Evolutionary conservation across 2,797 vertebrate species (phyloP).

Genomic region (Anabacerthia variegaticeps): DNA sequence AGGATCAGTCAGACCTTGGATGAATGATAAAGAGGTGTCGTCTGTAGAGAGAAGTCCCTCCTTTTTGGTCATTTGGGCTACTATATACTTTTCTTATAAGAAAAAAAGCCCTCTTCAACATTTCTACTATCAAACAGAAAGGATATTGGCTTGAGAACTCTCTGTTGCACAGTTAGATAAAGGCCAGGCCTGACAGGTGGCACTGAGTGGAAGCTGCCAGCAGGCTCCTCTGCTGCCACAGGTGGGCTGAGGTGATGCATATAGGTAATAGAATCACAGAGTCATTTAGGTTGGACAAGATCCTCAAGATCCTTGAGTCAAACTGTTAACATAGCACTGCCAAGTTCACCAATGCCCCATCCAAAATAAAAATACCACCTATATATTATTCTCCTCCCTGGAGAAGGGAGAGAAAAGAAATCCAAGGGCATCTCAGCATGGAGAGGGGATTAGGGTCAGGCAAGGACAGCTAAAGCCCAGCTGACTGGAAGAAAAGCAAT

Average conservation of each 20-base stretch:
- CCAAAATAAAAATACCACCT: not conserved
- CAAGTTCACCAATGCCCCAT: not conserved
- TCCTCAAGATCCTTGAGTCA: not conserved
- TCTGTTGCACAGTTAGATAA: not conserved
- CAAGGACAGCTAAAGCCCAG: not conserved
- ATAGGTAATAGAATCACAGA: not conserved
- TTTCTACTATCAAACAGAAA: not conserved
- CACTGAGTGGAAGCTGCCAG: fast-evolving
- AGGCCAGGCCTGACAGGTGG: not conserved
- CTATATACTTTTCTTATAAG: not conserved
- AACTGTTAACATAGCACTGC: not conserved
- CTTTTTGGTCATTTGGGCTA: not conserved
- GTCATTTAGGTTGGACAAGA: not conserved
- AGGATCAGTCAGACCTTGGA: not conserved
- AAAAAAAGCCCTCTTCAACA: not conserved
- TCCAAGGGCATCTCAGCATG: not conserved
- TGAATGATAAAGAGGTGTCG: not conserved
- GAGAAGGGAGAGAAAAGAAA: not conserved
- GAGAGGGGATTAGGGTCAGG: not conserved
- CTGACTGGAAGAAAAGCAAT: not conserved
- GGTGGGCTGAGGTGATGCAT: not conserved
- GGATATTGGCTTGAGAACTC: not conserved
- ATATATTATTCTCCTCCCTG: not conserved
- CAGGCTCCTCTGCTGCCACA: not conserved
- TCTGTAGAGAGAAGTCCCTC: not conserved